A percentile compares a stretch with the other conserved stretches of the same genome.
These are phyloP conservation scores for Syrista parreyssii DNA, from an alignment of 2,888 invertebrate species.

Conservation along the genomic window DNA sequence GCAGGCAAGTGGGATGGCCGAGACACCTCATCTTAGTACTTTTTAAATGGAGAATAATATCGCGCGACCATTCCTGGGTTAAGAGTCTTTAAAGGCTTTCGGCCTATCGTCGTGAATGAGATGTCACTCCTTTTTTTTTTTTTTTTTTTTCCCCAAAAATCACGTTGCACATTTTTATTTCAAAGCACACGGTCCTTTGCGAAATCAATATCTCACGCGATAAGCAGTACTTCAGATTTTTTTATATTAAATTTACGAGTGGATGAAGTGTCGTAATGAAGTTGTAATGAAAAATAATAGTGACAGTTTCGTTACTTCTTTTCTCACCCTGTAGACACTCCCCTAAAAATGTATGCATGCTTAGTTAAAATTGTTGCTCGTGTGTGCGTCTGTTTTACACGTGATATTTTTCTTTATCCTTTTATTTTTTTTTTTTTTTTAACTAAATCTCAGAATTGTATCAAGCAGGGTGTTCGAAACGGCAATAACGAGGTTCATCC, in stretches of 20 bases:
- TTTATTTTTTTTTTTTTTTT: background rate
- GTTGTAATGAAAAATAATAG: background rate
- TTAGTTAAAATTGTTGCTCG: background rate
- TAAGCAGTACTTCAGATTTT: background rate
- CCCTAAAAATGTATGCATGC: background rate
- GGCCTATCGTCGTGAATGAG: background rate
- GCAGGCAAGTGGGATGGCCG: too few species aligned
- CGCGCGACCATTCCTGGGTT: too few species aligned
- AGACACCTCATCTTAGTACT: too few species aligned
- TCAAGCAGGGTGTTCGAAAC: slow-evolving; percentile 71
- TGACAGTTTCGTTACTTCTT: background rate
- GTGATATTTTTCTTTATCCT: background rate
- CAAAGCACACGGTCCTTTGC: background rate
- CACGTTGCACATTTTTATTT: background rate
- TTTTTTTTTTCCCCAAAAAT: too few species aligned
- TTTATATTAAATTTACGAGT: background rate
- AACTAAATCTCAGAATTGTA: slow-evolving; percentile 9
- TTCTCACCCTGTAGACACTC: background rate
- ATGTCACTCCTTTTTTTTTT: background rate
- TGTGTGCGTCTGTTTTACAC: background rate
- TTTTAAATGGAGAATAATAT: too few species aligned
- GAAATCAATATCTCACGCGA: background rate
- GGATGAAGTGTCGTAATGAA: background rate
- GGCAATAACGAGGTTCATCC: slow-evolving; percentile 73
- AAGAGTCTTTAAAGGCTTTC: background rate